These are phyloP conservation scores for Cryptophagus acutangulus DNA, from an alignment of 2,888 invertebrate genomes.

Conservation along the genomic window DNA sequence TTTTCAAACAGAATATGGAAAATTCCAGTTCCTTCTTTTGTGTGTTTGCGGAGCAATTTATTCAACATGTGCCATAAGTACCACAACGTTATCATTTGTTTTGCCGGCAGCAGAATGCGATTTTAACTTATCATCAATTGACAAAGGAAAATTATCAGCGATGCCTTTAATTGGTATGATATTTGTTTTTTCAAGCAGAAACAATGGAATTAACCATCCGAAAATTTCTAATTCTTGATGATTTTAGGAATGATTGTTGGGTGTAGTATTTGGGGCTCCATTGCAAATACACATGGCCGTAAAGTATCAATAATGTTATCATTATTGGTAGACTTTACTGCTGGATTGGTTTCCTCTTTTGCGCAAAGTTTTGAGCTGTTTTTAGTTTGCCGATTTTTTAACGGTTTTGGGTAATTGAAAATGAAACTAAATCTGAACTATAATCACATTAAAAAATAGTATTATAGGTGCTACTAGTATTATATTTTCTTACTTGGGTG, in stretches of 20 bases:
- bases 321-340: slow-evolving; percentile 54
- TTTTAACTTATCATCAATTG: slow-evolving; percentile 53
- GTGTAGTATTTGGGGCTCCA: slow-evolving; percentile 66
- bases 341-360: slow-evolving; percentile 56
- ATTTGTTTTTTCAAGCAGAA: slow-evolving; percentile 1
- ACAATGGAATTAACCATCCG: too few relatives aligned
- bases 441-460: slow-evolving; percentile 31
- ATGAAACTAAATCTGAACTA: background rate
- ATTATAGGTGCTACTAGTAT: slow-evolving; percentile 60
- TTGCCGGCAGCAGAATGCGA: slow-evolving; percentile 57
- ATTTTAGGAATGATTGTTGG: slow-evolving; percentile 64
- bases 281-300: slow-evolving; percentile 64
- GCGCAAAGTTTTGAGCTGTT: slow-evolving; percentile 56
- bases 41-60: slow-evolving; percentile 62
- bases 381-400: slow-evolving; percentile 59
- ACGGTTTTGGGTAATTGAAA: slow-evolving; percentile 53
- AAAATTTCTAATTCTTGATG: slow-evolving; percentile 11
- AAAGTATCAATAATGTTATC: slow-evolving; percentile 62
- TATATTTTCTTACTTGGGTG: slow-evolving; percentile 56
- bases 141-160: slow-evolving; percentile 58
- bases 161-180: slow-evolving; percentile 55
- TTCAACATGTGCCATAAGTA: slow-evolving; percentile 64
- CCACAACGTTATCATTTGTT: slow-evolving; percentile 62
- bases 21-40: slow-evolving; percentile 59
- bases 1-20: slow-evolving; percentile 56